Conservation (phyloP, 2,888 invertebrate genomes). For the Phorcus lineatus region DNA sequence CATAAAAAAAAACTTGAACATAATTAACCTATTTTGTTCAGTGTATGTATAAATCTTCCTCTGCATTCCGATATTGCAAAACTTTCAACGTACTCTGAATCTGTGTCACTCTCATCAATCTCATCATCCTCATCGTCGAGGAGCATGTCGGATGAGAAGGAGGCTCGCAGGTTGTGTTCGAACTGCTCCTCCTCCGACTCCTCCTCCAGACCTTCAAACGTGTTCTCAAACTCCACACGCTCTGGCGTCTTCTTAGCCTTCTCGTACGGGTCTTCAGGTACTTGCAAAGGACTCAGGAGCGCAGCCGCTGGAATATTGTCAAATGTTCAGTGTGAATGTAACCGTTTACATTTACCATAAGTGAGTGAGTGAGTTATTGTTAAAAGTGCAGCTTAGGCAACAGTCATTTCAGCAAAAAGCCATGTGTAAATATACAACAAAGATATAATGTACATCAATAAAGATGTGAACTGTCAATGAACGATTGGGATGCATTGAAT, state of each 20-base stretch:
- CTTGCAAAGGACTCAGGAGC: constrained; percentile 48
- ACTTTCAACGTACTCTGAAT: constrained; percentile 54
- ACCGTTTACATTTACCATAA: too few species aligned
- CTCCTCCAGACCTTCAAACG: constrained; percentile 68
- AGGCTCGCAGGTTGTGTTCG: constrained; percentile 88
- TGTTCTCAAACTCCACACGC: constrained; percentile 86
- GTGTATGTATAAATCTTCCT: background rate
- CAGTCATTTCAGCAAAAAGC: too few species aligned
- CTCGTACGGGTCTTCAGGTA: constrained; percentile 46
- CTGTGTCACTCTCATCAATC: constrained; percentile 59
- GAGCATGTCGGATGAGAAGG: constrained; percentile 75
- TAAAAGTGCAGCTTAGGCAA: too few species aligned
- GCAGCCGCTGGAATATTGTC: constrained; percentile 31
- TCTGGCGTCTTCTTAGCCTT: constrained; percentile 81
- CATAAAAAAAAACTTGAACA: too few species aligned
- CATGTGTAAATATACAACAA: too few species aligned
- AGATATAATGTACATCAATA: too few species aligned
- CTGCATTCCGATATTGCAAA: background rate
- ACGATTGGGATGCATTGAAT: too few species aligned
- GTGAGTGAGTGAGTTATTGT: too few species aligned
- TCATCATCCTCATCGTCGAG: constrained; percentile 51
- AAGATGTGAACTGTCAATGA: too few species aligned
- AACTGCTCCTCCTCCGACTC: constrained; percentile 92
- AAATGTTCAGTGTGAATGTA: too few species aligned
- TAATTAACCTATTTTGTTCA: too few species aligned